phyloP scores from a whole-genome alignment of 1,140 invertebrate species.

The Zaprionus vittiger region DNA sequence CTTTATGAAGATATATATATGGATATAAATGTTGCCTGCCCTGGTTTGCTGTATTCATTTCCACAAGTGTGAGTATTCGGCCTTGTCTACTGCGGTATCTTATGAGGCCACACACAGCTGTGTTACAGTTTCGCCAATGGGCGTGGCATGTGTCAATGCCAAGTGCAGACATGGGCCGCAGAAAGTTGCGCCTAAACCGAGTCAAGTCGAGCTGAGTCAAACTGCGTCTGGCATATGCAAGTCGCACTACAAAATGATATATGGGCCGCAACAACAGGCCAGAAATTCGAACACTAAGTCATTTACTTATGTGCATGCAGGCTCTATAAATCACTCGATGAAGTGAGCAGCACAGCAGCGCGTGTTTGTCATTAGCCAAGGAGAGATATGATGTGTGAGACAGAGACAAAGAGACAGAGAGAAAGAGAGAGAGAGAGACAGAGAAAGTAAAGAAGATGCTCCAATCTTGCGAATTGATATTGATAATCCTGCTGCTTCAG shows the following conservation, averaged over 20 bases:
- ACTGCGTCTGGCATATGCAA: conserved; percentile 67
- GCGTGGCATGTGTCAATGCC: conserved; percentile 74
- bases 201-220: not conserved
- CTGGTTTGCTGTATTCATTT: conserved; percentile 30
- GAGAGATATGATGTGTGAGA: not conserved
- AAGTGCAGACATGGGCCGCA: conserved; percentile 43
- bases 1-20: not conserved
- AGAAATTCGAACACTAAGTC: conserved; percentile 62
- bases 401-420: not conserved
- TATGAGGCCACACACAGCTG: conserved; percentile 2
- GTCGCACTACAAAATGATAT: conserved; percentile 72
- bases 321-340: conserved; percentile 64
- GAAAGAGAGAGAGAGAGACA: not conserved
- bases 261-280: conserved; percentile 60
- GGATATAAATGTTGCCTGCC: not conserved
- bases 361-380: conserved; percentile 27
- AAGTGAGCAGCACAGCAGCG: conserved; percentile 14
- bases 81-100: conserved; percentile 32
- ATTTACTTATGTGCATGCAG: conserved; percentile 39
- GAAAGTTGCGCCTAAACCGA: conserved; percentile 32
- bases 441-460: not conserved
- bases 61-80: conserved; percentile 53
- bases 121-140: conserved; percentile 33
- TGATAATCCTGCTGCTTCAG: not conserved
- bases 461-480: conserved; percentile 12